Conservation (phyloP, 2,113 vertebrate species). For the Rafetus swinhoei region DNA sequence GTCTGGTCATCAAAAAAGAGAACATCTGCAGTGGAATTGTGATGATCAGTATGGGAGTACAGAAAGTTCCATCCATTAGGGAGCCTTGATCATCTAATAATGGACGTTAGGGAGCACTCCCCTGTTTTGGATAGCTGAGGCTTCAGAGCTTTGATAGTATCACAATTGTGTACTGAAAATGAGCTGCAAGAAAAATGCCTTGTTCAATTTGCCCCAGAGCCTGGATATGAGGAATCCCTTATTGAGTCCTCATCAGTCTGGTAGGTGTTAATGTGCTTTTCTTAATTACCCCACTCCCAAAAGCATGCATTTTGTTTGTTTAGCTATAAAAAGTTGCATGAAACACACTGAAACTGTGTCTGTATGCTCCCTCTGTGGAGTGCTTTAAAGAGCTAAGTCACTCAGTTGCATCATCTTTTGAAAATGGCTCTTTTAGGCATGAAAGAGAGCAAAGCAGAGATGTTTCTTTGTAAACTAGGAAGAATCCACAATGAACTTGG, state of each 20-base stretch:
- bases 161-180: neutral
- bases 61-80: neutral
- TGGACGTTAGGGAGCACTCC: fast-evolving
- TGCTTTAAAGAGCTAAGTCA: neutral
- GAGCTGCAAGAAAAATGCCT: fast-evolving
- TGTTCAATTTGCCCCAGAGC: neutral
- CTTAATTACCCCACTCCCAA: neutral
- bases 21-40: neutral
- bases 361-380: neutral
- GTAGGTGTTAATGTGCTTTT: neutral
- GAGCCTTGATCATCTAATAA: neutral
- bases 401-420: neutral
- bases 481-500: neutral
- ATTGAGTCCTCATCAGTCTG: neutral
- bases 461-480: neutral
- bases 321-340: neutral
- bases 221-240: neutral
- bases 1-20: neutral
- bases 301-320: neutral
- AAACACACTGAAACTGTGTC: conserved; percentile 8
- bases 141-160: fast-evolving
- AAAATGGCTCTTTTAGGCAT: neutral
- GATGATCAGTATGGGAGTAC: neutral
- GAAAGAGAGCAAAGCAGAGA: neutral
- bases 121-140: neutral